Conservation (phyloP, 2,888 invertebrate genomes). For the Odontomyia ornata region DNA sequence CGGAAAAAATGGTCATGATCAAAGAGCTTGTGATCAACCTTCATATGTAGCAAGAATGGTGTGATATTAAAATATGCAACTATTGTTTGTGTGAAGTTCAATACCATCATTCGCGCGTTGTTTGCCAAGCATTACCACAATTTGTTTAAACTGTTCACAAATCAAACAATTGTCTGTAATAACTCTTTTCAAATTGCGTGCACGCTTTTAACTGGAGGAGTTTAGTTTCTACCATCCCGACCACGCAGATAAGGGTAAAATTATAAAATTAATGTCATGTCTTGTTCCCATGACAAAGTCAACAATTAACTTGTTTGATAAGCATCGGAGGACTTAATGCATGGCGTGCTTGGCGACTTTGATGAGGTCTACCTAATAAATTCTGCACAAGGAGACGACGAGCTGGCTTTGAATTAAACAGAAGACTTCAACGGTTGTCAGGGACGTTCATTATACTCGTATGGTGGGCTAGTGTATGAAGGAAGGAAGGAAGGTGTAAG, state of each 20-base stretch:
- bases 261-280: constrained; percentile 10
- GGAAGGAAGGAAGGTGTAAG: no score
- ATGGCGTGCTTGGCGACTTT: not conserved
- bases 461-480: no score
- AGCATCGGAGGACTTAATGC: constrained; percentile 4
- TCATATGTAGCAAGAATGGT: not conserved
- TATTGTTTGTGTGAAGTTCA: constrained; percentile 12
- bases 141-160: constrained; percentile 10
- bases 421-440: not conserved
- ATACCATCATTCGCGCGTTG: not conserved
- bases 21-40: not conserved
- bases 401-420: not conserved
- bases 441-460: no score
- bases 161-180: constrained; percentile 5
- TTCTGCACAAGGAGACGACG: not conserved
- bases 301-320: constrained; percentile 22
- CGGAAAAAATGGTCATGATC: not conserved
- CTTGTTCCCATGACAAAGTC: constrained; percentile 4
- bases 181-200: not conserved
- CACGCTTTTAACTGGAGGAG: no score
- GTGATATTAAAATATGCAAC: not conserved
- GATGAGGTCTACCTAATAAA: constrained; percentile 3
- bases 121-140: not conserved
- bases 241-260: not conserved
- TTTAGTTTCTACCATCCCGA: no score